phyloP scores from a whole-genome alignment of 2,888 invertebrate species.

The Cantharis rustica region DNA sequence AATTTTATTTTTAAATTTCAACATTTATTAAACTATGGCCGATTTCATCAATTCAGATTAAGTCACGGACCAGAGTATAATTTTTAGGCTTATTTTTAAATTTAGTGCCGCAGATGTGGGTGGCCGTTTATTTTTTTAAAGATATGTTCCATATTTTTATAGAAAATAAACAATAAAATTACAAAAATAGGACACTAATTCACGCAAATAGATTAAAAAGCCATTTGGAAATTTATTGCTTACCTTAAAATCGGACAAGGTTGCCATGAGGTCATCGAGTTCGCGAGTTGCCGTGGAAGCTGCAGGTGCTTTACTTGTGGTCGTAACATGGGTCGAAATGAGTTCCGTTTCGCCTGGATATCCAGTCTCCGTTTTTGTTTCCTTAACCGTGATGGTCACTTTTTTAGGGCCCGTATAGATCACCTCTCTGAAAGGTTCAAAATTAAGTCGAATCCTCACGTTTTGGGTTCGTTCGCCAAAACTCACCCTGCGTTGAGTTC shows the following conservation, averaged over 20 bases:
- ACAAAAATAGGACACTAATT: background rate
- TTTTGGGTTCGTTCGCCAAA: background rate
- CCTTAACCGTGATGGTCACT: slow-evolving; percentile 64
- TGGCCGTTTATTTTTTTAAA: background rate
- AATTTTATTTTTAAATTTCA: background rate
- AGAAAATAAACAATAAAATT: background rate
- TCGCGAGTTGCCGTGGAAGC: slow-evolving; percentile 93
- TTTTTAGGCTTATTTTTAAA: background rate
- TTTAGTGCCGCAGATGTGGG: background rate
- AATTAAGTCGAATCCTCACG: background rate
- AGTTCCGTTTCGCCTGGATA: slow-evolving; percentile 60
- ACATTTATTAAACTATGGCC: background rate
- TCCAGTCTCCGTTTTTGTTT: slow-evolving; percentile 64
- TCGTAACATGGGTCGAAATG: slow-evolving; percentile 62
- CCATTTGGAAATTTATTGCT: slow-evolving; percentile 35
- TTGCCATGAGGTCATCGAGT: slow-evolving; percentile 94
- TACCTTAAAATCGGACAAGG: slow-evolving; percentile 94
- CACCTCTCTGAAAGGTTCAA: slow-evolving; percentile 48
- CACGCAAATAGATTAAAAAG: background rate
- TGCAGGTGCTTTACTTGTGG: slow-evolving; percentile 51
- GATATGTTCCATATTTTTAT: background rate
- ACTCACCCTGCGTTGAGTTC: slow-evolving; percentile 83
- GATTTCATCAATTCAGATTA: background rate
- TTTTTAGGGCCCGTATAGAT: slow-evolving; percentile 58
- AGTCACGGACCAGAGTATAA: background rate